These are phyloP conservation scores for Esox lucius DNA, from an alignment of 2,797 vertebrate genomes.

Conservation along the genomic window DNA sequence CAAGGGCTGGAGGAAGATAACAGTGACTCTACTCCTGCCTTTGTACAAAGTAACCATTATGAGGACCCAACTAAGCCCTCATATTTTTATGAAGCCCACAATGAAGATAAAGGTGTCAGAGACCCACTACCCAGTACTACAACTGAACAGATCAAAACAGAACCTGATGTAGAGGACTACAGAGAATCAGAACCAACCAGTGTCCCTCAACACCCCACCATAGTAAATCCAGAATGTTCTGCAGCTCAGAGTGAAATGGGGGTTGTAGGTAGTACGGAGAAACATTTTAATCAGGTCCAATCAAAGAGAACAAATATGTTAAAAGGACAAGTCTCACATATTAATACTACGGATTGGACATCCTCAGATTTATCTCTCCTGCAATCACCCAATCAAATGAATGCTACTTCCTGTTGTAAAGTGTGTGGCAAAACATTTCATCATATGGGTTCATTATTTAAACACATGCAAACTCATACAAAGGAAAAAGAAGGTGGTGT, in stretches of 20 bases:
- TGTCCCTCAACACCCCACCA: background rate
- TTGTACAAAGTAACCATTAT: background rate
- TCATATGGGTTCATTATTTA: background rate
- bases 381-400: too few species aligned
- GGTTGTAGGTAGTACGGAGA: background rate
- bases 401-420: slow-evolving; percentile 1
- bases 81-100: background rate
- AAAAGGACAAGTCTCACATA: background rate
- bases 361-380: background rate
- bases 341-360: background rate
- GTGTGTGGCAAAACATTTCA: slow-evolving; percentile 6
- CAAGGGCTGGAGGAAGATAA: background rate
- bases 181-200: background rate
- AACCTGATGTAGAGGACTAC: background rate
- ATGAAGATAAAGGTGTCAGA: background rate
- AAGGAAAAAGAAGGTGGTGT: background rate
- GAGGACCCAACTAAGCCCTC: background rate
- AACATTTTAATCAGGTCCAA: background rate
- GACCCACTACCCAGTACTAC: background rate
- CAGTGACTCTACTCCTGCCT: background rate
- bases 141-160: background rate
- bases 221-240: background rate
- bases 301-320: background rate
- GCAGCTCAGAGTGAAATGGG: background rate
- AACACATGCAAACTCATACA: slow-evolving; percentile 4